Evolutionary conservation across 2,113 vertebrate species (phyloP), one percentile per base, ranked within the genome.

Genomic region (Prolemur simus): DNA sequence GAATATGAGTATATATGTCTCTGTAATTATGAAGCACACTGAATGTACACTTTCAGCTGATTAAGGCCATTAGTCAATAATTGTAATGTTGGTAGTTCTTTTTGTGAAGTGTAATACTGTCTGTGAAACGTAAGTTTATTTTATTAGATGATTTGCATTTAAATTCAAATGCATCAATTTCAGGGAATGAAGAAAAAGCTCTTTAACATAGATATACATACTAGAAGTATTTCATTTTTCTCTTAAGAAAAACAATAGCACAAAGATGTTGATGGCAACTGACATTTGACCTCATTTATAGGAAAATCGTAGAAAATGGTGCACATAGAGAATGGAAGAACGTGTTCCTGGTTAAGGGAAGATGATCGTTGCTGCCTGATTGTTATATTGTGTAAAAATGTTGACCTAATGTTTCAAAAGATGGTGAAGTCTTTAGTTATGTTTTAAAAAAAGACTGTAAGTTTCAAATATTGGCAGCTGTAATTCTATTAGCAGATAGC

Each of bases 381-480:
- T 71, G 6, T 69, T 94, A 29, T 2, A 11, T 34, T 49, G 0
- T 83, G 6, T 73, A 87, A 95, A 86, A 64, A 5, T 87, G n/a
- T 54, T 89, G n/a, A 74, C 39, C 63, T 34, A 11, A 0, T 52
- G 8, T 93, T 93, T 86, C 12, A 86, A 15, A 85, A 54, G 42
- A 96, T 85, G 9, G 66, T 94, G 66, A 94, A 77, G 86, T 82
- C 60, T 60, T 85, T 69, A 27, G 80, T 77, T 93, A 69, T 34
- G 2, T 47, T 23, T 27, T 18, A 34, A 74, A 45, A 68, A 91
- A 52, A 89, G 77, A 86, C 8, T 71, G 14, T 58, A 56, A 39
- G 10, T 77, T 94, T 88, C 92, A 68, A 92, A 76, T 76, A 1
- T 77, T 93, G 56, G 3, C 14, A 47, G 8, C 17, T n/a, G 9